Base-by-base conservation (phyloP, 2,113 vertebrate genomes). In the Oreamnos americanus region DNA sequence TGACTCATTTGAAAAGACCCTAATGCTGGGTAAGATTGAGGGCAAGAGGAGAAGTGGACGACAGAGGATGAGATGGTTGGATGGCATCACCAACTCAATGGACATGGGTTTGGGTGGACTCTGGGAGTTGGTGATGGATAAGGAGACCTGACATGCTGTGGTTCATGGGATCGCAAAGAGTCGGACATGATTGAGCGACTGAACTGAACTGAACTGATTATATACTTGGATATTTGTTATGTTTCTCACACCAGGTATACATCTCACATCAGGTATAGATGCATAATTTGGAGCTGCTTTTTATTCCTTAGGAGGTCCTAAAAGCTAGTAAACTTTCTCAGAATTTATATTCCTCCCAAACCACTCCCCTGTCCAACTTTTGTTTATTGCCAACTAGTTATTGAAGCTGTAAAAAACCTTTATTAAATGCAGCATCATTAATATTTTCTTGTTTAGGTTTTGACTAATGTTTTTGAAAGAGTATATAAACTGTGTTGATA, bases 261-360 rank as follows among this genome's bases (percentile, higher is more conserved):
- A 79, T 49, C 76, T 33, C 45, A 4, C 1, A 33, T 16, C 76
- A 79, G 16, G 64, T 81, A 39, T 1, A 51, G n/a, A 84, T 84
- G 16, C 21, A 71, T 7, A 33, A 81, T 60, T 91, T 58, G 71
- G 25, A 87, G 28, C 39, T 84, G 30, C 6, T 84, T 97, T 71
- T 96, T 71, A 43, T 7, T 91, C 2, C 6, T 6, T 78, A 43
- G 25, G 10, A 96, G 0, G 4, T 76, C 23, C 3, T 16, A 85
- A 33, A 58, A 94, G 36, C 25, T 84, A 64, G 45, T 94, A 87
- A 62, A 90, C 5, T 78, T 94, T 95, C 57, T 92, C 15, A 57
- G 71, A 82, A 93, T 94, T 90, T 43, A 9, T 94, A 62, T 89
- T 83, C 94, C 39, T 79, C 28, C 7, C 33, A 87, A 84, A 92